These are phyloP conservation scores for Scopus umbretta DNA, from an alignment of 2,113 vertebrate species.

Conservation along the genomic window DNA sequence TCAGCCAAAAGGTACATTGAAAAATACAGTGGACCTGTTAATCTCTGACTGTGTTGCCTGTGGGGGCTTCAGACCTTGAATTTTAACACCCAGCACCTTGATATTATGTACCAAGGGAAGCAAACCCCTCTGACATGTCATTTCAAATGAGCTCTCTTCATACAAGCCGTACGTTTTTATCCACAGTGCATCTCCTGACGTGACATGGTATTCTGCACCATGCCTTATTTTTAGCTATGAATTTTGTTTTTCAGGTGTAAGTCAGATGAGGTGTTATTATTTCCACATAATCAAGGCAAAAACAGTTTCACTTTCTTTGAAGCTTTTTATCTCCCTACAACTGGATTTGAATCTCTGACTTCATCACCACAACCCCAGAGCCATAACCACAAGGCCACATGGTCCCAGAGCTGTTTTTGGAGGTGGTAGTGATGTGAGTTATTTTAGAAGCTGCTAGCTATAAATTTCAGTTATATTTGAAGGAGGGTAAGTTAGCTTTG, in stretches of 20 bases:
- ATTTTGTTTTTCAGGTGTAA: neutral
- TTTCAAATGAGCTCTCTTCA: accelerated
- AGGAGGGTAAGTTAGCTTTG: neutral
- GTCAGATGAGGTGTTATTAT: neutral
- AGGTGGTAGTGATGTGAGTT: slow-evolving; percentile 46
- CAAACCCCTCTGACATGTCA: neutral
- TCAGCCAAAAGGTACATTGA: neutral
- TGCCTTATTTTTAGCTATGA: neutral
- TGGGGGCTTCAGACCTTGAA: neutral
- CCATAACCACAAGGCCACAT: slow-evolving; percentile 65
- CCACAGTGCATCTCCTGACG: neutral
- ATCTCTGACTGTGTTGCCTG: no score
- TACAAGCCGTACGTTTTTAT: accelerated
- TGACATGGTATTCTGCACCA: neutral
- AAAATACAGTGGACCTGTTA: neutral
- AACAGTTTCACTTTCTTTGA: slow-evolving; percentile 57
- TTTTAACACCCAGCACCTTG: neutral
- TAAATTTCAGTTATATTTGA: slow-evolving; percentile 59
- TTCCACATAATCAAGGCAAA: slow-evolving; percentile 36
- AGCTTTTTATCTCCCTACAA: slow-evolving; percentile 52
- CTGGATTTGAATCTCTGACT: slow-evolving; percentile 63
- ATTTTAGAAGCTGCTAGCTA: slow-evolving; percentile 56
- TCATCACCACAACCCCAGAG: slow-evolving; percentile 60
- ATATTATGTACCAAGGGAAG: neutral
- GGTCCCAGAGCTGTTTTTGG: slow-evolving; percentile 36